phyloP scores from a whole-genome alignment of 2,888 invertebrate species.

The Hydrotaea diabolus region DNA sequence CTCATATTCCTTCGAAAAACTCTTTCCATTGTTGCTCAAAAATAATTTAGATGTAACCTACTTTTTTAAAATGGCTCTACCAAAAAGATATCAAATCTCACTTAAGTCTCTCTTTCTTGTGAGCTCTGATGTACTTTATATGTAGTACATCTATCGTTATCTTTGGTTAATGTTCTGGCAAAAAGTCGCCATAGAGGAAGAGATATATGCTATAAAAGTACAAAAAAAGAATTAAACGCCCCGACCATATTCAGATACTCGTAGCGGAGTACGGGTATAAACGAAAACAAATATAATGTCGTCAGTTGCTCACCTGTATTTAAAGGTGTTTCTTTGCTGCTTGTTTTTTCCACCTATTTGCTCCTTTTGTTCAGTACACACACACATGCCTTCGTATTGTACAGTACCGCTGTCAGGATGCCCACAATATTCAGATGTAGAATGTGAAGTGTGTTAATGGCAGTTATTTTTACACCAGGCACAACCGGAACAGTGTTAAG shows the following conservation, averaged over 20 bases:
- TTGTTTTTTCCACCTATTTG: neutral
- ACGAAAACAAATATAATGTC: conserved; percentile 43
- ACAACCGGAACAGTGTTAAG: neutral
- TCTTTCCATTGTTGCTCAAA: too few species aligned
- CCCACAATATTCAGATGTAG: neutral
- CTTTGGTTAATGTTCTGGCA: conserved; percentile 25
- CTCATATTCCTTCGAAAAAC: too few species aligned
- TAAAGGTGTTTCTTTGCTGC: neutral
- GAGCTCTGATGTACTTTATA: neutral
- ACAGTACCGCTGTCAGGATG: neutral
- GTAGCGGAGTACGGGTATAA: neutral
- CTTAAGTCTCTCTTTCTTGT: too few species aligned
- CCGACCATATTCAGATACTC: neutral
- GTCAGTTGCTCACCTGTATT: conserved; percentile 29
- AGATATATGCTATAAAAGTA: neutral
- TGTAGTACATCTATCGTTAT: conserved; percentile 7
- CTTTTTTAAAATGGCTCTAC: too few species aligned
- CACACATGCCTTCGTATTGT: neutral
- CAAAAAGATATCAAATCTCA: too few species aligned
- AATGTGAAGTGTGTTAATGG: conserved; percentile 33
- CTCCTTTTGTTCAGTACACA: neutral
- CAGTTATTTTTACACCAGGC: conserved; percentile 30
- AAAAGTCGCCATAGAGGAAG: neutral
- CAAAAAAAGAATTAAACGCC: neutral
- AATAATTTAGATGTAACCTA: too few species aligned